These are phyloP conservation scores for Podarcis lilfordi DNA, from an alignment of 2,797 vertebrate genomes.

Conservation along the genomic window DNA sequence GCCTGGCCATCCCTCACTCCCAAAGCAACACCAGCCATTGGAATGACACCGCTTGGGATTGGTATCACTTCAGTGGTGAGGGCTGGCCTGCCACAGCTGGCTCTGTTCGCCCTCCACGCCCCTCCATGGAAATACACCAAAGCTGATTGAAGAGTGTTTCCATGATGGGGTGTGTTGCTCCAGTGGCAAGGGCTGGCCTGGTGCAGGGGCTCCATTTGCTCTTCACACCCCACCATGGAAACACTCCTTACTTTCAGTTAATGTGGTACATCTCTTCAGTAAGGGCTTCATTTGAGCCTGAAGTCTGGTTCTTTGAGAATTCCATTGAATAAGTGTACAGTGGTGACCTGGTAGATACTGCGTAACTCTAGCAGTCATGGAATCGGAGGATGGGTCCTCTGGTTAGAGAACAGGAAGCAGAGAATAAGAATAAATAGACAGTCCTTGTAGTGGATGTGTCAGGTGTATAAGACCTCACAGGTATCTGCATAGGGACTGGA, in stretches of 20 bases:
- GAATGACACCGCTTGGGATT: too few species aligned
- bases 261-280: neutral
- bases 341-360: neutral
- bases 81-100: too few species aligned
- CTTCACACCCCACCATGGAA: too few species aligned
- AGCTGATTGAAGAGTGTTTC: too few species aligned
- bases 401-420: neutral
- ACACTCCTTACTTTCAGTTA: neutral
- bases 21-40: too few species aligned
- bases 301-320: neutral
- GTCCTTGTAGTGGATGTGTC: neutral
- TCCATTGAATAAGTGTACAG: neutral
- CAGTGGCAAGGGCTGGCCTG: too few species aligned
- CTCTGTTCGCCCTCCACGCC: too few species aligned
- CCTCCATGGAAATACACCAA: too few species aligned
- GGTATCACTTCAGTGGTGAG: too few species aligned
- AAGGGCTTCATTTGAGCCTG: neutral
- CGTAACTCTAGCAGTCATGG: neutral
- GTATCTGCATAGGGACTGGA: neutral
- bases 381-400: neutral
- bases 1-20: too few species aligned
- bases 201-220: too few species aligned
- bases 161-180: too few species aligned
- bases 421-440: neutral
- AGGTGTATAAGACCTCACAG: neutral